Conservation (phyloP, 2,113 vertebrate species). For the Oncorhynchus masou region DNA sequence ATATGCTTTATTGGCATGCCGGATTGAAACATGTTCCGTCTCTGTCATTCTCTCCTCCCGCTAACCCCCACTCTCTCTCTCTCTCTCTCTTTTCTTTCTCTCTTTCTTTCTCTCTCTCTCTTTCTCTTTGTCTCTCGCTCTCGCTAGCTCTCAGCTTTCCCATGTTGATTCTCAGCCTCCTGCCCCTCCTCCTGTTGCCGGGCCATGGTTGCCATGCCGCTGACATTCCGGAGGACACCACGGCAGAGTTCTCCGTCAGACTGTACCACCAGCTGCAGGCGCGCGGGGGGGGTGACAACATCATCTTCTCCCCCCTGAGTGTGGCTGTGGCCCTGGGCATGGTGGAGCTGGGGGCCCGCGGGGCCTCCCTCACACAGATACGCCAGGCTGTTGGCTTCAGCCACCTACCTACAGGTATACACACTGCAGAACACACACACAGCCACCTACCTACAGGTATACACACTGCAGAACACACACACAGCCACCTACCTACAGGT, state of each 20-base stretch:
- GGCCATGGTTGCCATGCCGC: slow-evolving; percentile 71
- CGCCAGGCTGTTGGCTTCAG: slow-evolving; percentile 86
- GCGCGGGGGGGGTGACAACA: slow-evolving; percentile 86
- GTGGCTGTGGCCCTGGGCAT: slow-evolving; percentile 87
- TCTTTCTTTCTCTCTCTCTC: too few relatives aligned
- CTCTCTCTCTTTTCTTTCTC: neutral
- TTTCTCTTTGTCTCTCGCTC: neutral
- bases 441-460: neutral
- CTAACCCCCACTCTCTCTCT: neutral
- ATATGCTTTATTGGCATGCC: neutral
- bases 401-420: slow-evolving; percentile 80
- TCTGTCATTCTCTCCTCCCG: neutral
- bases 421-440: neutral
- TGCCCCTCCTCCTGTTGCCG: slow-evolving; percentile 79
- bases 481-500: neutral
- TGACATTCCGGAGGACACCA: slow-evolving; percentile 80
- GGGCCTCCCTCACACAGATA: slow-evolving; percentile 88
- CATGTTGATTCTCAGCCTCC: slow-evolving; percentile 82
- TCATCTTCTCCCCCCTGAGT: slow-evolving; percentile 92
- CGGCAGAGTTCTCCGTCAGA: slow-evolving; percentile 87
- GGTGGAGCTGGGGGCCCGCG: slow-evolving; percentile 90
- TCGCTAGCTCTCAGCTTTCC: slow-evolving; percentile 34
- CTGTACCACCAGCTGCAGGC: slow-evolving; percentile 89
- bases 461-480: too few relatives aligned
- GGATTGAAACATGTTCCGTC: neutral